Base-by-base conservation (phyloP, 2,888 invertebrate species). In the Sinodicranocentrus sp. region DNA sequence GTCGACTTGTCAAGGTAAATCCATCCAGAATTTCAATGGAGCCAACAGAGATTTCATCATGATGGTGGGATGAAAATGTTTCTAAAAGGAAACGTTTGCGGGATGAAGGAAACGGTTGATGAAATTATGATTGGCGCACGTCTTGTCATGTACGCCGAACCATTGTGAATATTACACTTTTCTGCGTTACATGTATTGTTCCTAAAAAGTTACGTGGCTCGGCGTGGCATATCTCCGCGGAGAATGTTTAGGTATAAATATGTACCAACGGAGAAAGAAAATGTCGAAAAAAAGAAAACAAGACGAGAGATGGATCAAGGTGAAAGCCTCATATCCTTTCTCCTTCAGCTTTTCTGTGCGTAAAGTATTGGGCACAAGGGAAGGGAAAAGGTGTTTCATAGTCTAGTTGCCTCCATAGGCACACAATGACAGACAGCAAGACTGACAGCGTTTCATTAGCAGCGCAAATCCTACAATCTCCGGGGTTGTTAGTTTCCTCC, bases 111-210 rank as follows among this genome's bases (percentile, higher is more conserved):
- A 73, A 59, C 73, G 39, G 21, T 82, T 82, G 82, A 82, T 82
- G 82, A 82, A 82, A 82, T 82, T 82, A 82, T 82, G 82, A 82
- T 82, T 82, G 82, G 82, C 82, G 75, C 73, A 65, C 70, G 80
- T 65, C 57, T 72, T 61, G 48, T n/a, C n/a, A n/a, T n/a, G n/a
- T n/a, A n/a, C n/a, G n/a, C n/a, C n/a, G n/a, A n/a, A n/a, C n/a
- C n/a, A n/a, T n/a, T n/a, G n/a, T n/a, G n/a, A n/a, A n/a, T n/a
- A n/a, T n/a, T n/a, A n/a, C n/a, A n/a, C n/a, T n/a, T n/a, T n/a
- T n/a, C n/a, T n/a, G n/a, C n/a, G n/a, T n/a, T n/a, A n/a, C n/a
- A n/a, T n/a, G n/a, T n/a, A n/a, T n/a, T n/a, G n/a, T n/a, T n/a
- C n/a, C n/a, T n/a, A n/a, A n/a, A n/a, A n/a, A n/a, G n/a, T n/a